phyloP scores from a whole-genome alignment of 1,140 invertebrate species.

The Drosophila fuyamai region DNA sequence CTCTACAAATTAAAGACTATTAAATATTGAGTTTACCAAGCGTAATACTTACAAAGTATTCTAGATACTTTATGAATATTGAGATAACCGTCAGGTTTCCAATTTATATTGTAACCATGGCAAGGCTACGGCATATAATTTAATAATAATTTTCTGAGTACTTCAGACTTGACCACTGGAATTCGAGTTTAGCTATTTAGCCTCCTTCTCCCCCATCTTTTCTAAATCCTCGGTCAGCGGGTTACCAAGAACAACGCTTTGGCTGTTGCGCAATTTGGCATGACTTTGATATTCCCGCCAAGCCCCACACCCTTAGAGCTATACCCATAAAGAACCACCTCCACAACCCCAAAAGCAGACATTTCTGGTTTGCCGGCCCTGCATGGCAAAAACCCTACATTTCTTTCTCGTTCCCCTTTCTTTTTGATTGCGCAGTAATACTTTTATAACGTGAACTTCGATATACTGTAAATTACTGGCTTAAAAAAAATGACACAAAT shows the following conservation, averaged over 20 bases:
- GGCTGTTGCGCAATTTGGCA: conserved; percentile 76
- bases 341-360: conserved; percentile 28
- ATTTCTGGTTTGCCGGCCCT: conserved; percentile 40
- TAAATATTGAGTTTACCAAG: background rate
- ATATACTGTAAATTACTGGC: no score
- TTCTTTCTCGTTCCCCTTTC: conserved; percentile 32
- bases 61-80: background rate
- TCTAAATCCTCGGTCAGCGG: conserved; percentile 17
- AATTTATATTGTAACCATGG: background rate
- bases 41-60: background rate
- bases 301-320: conserved; percentile 17
- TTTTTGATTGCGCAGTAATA: conserved; percentile 22
- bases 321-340: conserved; percentile 11
- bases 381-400: conserved; percentile 58
- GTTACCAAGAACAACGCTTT: conserved; percentile 38
- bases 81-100: background rate
- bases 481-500: no score
- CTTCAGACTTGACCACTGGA: conserved; percentile 47
- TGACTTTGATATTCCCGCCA: conserved; percentile 67
- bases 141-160: conserved; percentile 8
- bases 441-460: conserved; percentile 1
- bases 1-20: no score
- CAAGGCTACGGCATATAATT: conserved; percentile 3
- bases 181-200: conserved; percentile 46
- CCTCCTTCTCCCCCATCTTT: background rate